Evolutionary conservation across 2,888 invertebrate species (phyloP), one percentile per base, ranked within the genome.

Genomic region (Morpho deidamia): DNA sequence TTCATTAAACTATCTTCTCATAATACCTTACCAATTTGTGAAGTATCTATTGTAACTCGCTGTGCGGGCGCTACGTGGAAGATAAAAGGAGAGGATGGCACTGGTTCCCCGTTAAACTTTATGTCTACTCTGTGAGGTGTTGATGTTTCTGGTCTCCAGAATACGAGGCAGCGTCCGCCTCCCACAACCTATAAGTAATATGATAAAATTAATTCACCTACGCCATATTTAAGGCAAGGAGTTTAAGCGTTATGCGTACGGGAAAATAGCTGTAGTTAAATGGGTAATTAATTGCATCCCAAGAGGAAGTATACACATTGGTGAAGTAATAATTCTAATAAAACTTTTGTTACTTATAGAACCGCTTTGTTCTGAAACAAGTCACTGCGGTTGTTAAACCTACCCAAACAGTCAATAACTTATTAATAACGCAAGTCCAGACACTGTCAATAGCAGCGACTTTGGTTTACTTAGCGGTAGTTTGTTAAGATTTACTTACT

Each of bases 31-130:
- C 89, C 89, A 61, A 89, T 74, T 81, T 87, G 87, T 43, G 86
- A 72, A 4, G 88, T 23, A 23, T 23, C 23, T 23, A 23, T 23
- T 3, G 81, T 81, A 55, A 89, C 86, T 67, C 83, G 77, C 53
- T 88, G 89, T 39, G 88, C 87, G 49, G 89, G 86, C 7, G 86
- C 82, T 38, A 89, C 88, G 62, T 96, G 93, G 72, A 97, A 97
- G 41, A 96, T 93, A 68, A 97, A 97, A 7, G 97, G 97, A 69
- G 97, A 97, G 61, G 96, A 96, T 57, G 95, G 93, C 33, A 98
- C 97, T 23, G 97, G 96, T 82, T 97, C 97, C 46, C 97, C 97
- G 78, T 98, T 98, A 83, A 98, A 98, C 86, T 97, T 97, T 56
- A 98, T 97, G 81, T 97, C 97, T 64, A 98, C 97, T 70, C 96